A percentile compares a stretch with the other conserved stretches of the same genome.
Conservation (phyloP, 2,797 vertebrate genomes). For the Centroberyx gerrardi region DNA sequence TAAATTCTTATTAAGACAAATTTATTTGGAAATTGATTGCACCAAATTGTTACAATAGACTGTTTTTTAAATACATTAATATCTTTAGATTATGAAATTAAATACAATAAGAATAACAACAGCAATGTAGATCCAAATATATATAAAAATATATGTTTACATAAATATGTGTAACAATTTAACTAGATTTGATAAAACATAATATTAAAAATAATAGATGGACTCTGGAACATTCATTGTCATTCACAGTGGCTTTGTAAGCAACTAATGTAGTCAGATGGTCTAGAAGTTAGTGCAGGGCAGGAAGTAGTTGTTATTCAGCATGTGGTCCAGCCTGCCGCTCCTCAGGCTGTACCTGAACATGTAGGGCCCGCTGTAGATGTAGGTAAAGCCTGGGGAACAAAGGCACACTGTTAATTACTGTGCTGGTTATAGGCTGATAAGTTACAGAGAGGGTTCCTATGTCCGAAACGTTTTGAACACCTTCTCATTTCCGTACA, state of each 20-base stretch:
- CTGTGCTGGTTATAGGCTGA: background rate
- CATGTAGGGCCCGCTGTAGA: slow-evolving; percentile 77
- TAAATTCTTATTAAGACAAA: too few relatives aligned
- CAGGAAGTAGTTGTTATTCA: slow-evolving; percentile 75
- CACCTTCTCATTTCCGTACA: background rate
- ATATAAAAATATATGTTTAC: background rate
- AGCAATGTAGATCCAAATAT: background rate
- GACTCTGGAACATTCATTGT: slow-evolving; percentile 15
- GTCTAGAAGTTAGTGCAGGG: slow-evolving; percentile 73
- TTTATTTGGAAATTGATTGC: too few relatives aligned
- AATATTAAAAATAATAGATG: background rate
- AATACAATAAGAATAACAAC: background rate
- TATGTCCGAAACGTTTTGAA: background rate
- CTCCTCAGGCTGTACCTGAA: slow-evolving; percentile 65
- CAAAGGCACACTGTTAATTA: slow-evolving; percentile 21
- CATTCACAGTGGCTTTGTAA: background rate
- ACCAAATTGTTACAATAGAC: too few relatives aligned
- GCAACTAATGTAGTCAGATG: background rate
- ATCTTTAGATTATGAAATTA: too few relatives aligned
- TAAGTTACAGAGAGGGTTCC: background rate
- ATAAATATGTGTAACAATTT: slow-evolving; percentile 2
- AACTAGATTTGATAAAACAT: background rate
- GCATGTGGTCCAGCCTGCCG: slow-evolving; percentile 48
- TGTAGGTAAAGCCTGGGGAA: slow-evolving; percentile 73
- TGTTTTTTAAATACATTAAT: too few relatives aligned